Percentiles rank a stretch among this genome's conserved stretches.
These are phyloP conservation scores for Erpobdella octoculata DNA, from an alignment of 2,888 invertebrate genomes.

Conservation along the genomic window DNA sequence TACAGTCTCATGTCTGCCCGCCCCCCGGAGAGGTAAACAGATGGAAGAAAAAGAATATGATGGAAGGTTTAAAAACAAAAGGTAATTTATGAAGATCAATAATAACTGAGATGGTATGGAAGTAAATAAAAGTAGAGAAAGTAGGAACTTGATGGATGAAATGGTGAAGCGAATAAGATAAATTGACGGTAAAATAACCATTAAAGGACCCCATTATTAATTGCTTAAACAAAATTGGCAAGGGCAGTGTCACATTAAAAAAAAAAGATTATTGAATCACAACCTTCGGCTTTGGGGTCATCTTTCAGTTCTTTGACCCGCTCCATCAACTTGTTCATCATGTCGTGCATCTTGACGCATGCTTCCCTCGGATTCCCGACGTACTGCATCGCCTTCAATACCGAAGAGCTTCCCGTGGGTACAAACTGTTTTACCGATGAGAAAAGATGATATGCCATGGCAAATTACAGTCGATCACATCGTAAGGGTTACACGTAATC, in stretches of 20 bases:
- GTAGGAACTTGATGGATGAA: not conserved
- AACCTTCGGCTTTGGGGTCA: constrained; percentile 36
- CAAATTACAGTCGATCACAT: too few relatives aligned
- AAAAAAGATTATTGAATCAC: too few relatives aligned
- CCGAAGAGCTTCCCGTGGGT: constrained; percentile 83
- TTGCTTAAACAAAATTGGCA: too few relatives aligned
- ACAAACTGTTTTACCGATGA: too few relatives aligned
- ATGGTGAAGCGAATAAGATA: too few relatives aligned
- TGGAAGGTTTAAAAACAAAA: too few relatives aligned
- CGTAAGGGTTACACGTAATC: not conserved
- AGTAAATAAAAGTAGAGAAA: not conserved
- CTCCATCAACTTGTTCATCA: constrained; percentile 77
- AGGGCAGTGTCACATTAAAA: too few relatives aligned
- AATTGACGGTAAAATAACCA: too few relatives aligned
- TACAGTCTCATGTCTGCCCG: constrained; percentile 63
- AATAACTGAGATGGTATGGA: not conserved
- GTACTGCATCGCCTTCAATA: constrained; percentile 80
- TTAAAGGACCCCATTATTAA: too few relatives aligned
- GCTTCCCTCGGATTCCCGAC: constrained; percentile 90
- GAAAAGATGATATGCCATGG: too few relatives aligned
- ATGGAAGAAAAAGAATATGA: too few relatives aligned
- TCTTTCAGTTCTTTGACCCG: constrained; percentile 58
- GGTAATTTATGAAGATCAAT: too few relatives aligned
- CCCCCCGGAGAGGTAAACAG: not conserved
- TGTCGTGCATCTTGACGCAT: constrained; percentile 68